Conservation (phyloP, 2,113 vertebrate genomes). For the Merops nubicus region DNA sequence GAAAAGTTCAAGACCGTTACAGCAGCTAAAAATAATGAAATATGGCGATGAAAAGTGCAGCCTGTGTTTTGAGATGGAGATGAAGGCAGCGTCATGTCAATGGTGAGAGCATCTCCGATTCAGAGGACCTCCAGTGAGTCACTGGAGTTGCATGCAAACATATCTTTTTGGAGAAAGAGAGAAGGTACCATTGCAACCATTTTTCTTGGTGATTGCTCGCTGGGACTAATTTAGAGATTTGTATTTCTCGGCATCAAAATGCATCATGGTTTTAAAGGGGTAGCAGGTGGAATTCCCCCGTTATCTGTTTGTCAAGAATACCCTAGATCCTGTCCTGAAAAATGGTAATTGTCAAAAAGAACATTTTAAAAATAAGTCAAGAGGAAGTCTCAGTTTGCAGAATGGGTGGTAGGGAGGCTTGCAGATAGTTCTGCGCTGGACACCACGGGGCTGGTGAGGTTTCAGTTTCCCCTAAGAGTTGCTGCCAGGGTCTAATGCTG, state of each 20-base stretch:
- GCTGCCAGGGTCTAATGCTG: neutral
- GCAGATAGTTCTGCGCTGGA: neutral
- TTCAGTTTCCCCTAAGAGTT: neutral
- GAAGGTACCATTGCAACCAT: neutral
- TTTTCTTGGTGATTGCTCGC: neutral
- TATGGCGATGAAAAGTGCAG: neutral
- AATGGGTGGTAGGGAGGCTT: neutral
- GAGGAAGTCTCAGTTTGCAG: constrained; percentile 31
- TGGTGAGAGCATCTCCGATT: neutral
- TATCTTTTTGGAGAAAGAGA: neutral
- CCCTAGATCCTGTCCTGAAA: neutral
- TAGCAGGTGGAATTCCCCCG: neutral
- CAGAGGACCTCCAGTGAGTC: neutral
- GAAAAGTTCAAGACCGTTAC: neutral
- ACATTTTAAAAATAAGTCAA: neutral
- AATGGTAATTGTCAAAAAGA: neutral
- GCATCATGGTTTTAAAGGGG: neutral
- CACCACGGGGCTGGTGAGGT: neutral
- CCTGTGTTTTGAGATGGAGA: neutral
- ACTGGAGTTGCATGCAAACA: neutral
- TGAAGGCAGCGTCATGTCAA: neutral
- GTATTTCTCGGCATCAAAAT: neutral
- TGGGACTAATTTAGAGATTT: neutral
- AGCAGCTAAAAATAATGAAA: neutral
- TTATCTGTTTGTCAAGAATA: neutral